Evolutionary conservation across 2,797 vertebrate genomes (phyloP), one percentile per base, ranked within the genome.

Genomic region (Peromyscus attwateri): DNA sequence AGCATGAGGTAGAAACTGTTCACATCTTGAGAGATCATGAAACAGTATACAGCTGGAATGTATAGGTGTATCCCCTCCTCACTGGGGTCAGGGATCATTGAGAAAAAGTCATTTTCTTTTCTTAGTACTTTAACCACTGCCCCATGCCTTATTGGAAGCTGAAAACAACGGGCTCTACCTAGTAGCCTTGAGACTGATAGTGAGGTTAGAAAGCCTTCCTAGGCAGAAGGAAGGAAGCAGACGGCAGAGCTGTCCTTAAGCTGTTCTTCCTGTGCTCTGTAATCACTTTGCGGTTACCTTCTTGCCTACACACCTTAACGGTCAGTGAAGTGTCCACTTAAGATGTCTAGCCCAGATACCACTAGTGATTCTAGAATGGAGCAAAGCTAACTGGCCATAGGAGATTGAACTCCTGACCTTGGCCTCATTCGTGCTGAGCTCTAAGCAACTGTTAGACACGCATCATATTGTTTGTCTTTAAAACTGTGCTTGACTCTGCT

Each of bases 361-460:
- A 21, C 82, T 79, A 29, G 46, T 83, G 37, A 29, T 57, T 76
- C 57, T 29, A 55, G 6, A 87, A 77, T 66, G 88, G 23, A 95
- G 80, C 71, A 84, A 96, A 97, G 89, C 49, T 84, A 95, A 95
- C 89, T 60, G 46, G 60, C 52, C 80, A 64, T 87, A 62, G 46
- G 90, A 60, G 62, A 95, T 91, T 95, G 97, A 97, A 75, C 83
- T 68, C 79, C 21, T 97, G 87, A 94, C 89, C 60, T 87, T 92
- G 82, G n/a, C 60, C 80, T 95, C 89, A 88, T 95, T 95, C 91
- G 27, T 84, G 57, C 64, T 81, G 64, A 87, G 40, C 31, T 93
- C 90, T 84, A 89, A 89, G 49, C 89, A 92, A 87, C 81, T 87
- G 70, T 80, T 92, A 84, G 79, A 83, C 17, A 43, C 13, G 11